Percentiles rank a stretch among this genome's conserved stretches.
Conservation (phyloP, 1,140 invertebrate species). For the Rhagoletis zephyria region DNA sequence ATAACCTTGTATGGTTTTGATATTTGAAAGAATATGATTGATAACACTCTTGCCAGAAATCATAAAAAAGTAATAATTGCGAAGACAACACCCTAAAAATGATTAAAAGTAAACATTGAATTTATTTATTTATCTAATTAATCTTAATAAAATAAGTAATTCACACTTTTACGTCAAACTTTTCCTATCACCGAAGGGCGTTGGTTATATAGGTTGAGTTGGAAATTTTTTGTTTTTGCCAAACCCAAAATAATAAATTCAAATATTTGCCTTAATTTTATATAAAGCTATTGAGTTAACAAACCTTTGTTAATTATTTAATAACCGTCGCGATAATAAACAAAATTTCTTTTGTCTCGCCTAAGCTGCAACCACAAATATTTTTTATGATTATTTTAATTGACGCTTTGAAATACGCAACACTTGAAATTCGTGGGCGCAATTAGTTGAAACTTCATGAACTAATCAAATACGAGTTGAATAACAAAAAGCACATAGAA, state of each 20-base stretch:
- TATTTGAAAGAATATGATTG: too few species aligned
- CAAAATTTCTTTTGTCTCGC: neutral
- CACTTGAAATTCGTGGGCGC: neutral
- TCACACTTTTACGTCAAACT: neutral
- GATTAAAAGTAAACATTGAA: neutral
- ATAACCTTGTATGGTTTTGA: too few species aligned
- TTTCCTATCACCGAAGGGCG: neutral
- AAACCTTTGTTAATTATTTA: constrained; percentile 32
- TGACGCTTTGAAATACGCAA: neutral
- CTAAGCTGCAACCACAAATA: neutral
- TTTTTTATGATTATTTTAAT: constrained; percentile 20
- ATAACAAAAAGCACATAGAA: too few species aligned
- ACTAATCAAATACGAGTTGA: too few species aligned
- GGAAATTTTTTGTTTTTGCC: neutral
- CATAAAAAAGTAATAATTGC: too few species aligned
- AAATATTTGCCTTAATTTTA: neutral
- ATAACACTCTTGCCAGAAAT: too few species aligned
- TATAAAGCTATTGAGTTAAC: neutral
- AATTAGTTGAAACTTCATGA: neutral
- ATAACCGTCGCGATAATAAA: neutral
- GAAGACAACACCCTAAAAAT: too few species aligned
- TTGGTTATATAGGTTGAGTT: neutral
- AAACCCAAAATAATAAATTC: neutral
- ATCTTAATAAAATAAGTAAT: constrained; percentile 6
- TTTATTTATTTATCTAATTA: neutral